phyloP scores from a whole-genome alignment of 2,797 vertebrate species.

The Cyprinella venusta region DNA sequence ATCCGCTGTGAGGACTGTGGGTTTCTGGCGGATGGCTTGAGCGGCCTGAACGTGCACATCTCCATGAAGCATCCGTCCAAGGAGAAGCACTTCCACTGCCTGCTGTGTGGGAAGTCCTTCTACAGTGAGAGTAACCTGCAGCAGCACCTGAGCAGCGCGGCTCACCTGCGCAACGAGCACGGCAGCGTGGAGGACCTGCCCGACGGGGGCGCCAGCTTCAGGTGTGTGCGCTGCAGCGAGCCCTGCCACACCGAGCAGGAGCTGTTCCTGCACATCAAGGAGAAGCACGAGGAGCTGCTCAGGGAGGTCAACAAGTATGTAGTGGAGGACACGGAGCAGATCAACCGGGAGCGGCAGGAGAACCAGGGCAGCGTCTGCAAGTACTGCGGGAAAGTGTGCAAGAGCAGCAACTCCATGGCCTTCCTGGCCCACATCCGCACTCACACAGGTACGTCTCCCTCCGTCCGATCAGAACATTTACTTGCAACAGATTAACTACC shows the following conservation, averaged over 20 bases:
- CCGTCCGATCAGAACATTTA: neutral
- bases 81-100: slow-evolving; percentile 96
- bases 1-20: slow-evolving; percentile 97
- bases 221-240: slow-evolving; percentile 95
- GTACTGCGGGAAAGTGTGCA: slow-evolving; percentile 96
- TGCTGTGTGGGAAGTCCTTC: slow-evolving; percentile 97
- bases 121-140: slow-evolving; percentile 97
- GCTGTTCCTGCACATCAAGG: slow-evolving; percentile 96
- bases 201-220: slow-evolving; percentile 93
- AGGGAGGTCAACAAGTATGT: slow-evolving; percentile 98
- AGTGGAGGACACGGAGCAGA: slow-evolving; percentile 96
- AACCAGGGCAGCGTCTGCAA: slow-evolving; percentile 97
- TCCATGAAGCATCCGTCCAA: slow-evolving; percentile 98
- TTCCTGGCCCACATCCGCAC: slow-evolving; percentile 98
- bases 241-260: slow-evolving; percentile 93
- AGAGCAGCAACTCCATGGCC: slow-evolving; percentile 98
- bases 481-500: neutral
- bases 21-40: slow-evolving; percentile 94
- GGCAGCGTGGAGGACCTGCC: slow-evolving; percentile 94
- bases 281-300: slow-evolving; percentile 95
- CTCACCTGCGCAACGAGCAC: slow-evolving; percentile 92
- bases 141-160: slow-evolving; percentile 93
- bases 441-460: slow-evolving; percentile 86
- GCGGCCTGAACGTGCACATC: slow-evolving; percentile 96
- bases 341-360: slow-evolving; percentile 96